Evolutionary conservation across 2,113 vertebrate species (phyloP), one percentile per base, ranked within the genome.

Genomic region (Gambusia holbrooki): DNA sequence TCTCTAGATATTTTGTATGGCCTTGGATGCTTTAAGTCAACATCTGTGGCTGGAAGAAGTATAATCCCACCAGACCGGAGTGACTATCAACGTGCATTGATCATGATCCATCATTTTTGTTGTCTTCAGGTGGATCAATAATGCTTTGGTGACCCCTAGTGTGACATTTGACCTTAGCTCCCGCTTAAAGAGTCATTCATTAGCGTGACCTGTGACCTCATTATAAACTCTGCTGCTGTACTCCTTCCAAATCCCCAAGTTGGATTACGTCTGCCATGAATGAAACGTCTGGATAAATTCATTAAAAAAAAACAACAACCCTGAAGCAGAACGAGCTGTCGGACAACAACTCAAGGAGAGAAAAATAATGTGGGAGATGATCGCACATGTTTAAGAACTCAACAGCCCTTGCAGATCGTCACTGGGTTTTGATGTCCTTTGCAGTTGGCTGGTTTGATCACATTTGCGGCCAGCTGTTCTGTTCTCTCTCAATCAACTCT

Each of bases 381-480:
- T 27, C 25, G 33, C 60, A 27, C 33, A 62, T 70, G 51, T 74
- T 30, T 27, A 60, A 77, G 66, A 73, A 40, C 30, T 22, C 54
- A 77, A 35, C 28, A 45, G 48, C 33, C 37, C 51, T 79, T 11
- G 0, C 74, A 68, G 75, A 73, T 79, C 61, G 71, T 82, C 62
- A 6, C 65, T 58, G 48, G 28, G 66, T 65, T 79, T 11, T 28
- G 64, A 30, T 42, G 64, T 60, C 75, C 42, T 70, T 27, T 66
- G 75, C 77, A 84, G 77, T 83, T 86, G 84, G 71, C 66, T 30
- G 1, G 70, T 66, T 68, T 6, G 30, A 45, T 72, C 58, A 62
- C 40, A 12, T 65, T 76, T 62, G 10, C 65, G 13, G 68, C 80
- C 88, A 86, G 86, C 81, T 88, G 84, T 85, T 87, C 75, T 69